phyloP scores from a whole-genome alignment of 2,888 invertebrate genomes.

The Parochlus steinenii region DNA sequence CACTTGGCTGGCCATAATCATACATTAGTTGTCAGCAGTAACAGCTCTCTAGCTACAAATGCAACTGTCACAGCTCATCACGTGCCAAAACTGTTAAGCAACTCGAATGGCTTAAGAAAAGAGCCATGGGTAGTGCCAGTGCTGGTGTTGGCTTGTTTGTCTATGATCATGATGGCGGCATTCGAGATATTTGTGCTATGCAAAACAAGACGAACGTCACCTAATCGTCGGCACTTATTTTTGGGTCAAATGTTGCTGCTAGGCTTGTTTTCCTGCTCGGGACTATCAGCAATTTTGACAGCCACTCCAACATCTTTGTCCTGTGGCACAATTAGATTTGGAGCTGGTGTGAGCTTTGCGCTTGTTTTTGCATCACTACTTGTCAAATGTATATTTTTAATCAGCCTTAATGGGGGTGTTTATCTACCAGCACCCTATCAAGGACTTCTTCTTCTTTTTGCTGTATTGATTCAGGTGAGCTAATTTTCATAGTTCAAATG shows the following conservation, averaged over 20 bases:
- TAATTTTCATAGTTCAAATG: not conserved
- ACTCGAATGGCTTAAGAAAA: conserved; percentile 39
- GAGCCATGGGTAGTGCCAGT: conserved; percentile 87
- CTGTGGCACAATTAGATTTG: conserved; percentile 67
- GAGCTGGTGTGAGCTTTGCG: conserved; percentile 66
- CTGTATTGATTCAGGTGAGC: conserved; percentile 69
- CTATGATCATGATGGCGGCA: conserved; percentile 68
- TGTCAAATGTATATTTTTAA: conserved; percentile 85
- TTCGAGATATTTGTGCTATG: conserved; percentile 84
- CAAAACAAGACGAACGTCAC: conserved; percentile 66
- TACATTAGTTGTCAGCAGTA: conserved; percentile 12
- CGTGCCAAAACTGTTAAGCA: conserved; percentile 11
- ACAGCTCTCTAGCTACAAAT: conserved; percentile 22
- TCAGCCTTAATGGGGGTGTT: conserved; percentile 79
- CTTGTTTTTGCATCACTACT: conserved; percentile 80
- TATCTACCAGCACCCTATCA: conserved; percentile 88
- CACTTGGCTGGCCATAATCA: too few relatives aligned
- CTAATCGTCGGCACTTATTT: conserved; percentile 69
- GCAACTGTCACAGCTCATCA: conserved; percentile 16
- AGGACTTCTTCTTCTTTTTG: conserved; percentile 73
- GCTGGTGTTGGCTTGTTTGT: conserved; percentile 64
- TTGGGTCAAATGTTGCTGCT: conserved; percentile 73
- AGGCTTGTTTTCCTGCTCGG: conserved; percentile 67
- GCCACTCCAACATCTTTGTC: conserved; percentile 62
- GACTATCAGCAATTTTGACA: conserved; percentile 60